Evolutionary conservation across 2,797 vertebrate species (phyloP).

Genomic region (Fratercula arctica): DNA sequence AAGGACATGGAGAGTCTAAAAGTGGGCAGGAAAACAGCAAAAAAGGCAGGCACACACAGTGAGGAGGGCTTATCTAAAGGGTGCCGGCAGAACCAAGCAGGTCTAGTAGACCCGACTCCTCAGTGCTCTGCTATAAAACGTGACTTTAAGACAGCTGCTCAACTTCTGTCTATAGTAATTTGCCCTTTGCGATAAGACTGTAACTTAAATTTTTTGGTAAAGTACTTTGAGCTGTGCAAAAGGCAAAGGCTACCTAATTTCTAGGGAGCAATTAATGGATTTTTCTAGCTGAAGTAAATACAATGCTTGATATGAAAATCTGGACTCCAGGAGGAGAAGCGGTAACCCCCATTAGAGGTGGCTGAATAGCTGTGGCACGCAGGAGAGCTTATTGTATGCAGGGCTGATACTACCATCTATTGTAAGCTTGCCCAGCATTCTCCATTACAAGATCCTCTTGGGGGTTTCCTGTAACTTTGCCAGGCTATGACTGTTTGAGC

Average conservation of each 20-base stretch:
- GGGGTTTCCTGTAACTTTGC: constrained; percentile 33
- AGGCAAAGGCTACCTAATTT: constrained; percentile 36
- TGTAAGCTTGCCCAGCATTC: constrained; percentile 24
- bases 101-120: background rate
- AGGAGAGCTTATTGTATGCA: background rate
- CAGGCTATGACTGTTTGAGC: constrained; percentile 11
- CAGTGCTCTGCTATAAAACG: background rate
- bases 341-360: background rate
- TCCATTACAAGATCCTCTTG: background rate
- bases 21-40: background rate
- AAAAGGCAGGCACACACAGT: background rate
- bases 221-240: background rate
- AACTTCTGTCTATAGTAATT: background rate
- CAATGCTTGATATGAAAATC: constrained; percentile 1
- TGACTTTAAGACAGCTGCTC: background rate
- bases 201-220: background rate
- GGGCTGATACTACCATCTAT: background rate
- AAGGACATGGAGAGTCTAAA: background rate
- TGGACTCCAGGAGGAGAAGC: background rate
- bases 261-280: constrained; percentile 9
- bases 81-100: background rate
- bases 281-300: constrained; percentile 38
- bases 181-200: background rate
- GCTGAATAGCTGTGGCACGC: background rate
- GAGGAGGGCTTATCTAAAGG: background rate